Evolutionary conservation across 2,888 invertebrate genomes (phyloP).

Genomic region (Sipha maydis): DNA sequence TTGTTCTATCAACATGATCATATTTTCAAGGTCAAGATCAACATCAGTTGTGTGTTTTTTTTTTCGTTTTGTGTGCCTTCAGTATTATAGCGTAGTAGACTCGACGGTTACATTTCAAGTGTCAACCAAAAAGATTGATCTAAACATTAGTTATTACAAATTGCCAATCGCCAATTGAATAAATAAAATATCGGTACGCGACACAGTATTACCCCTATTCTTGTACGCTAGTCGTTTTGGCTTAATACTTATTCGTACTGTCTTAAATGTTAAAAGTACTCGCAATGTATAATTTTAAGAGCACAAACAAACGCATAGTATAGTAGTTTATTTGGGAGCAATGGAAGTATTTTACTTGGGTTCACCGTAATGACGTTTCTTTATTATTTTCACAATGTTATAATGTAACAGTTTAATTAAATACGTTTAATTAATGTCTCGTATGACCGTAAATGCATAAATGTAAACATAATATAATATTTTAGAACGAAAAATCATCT

Average conservation of each 20-base stretch:
- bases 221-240: too few species aligned
- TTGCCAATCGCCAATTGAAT: too few species aligned
- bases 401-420: background rate
- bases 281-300: background rate
- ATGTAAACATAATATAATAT: background rate
- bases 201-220: too few species aligned
- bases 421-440: too few species aligned
- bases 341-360: too few species aligned
- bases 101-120: background rate
- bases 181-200: too few species aligned
- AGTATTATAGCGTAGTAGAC: background rate
- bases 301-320: background rate
- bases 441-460: background rate
- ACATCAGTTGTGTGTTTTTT: background rate
- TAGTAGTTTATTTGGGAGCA: background rate
- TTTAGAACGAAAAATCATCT: background rate
- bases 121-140: background rate
- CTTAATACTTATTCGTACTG: background rate
- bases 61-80: background rate
- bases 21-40: conserved; percentile 41
- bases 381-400: background rate
- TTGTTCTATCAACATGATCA: conserved; percentile 8
- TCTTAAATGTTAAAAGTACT: background rate
- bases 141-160: background rate
- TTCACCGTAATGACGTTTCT: background rate